Evolutionary conservation across 2,113 vertebrate genomes (phyloP).

Genomic region (Rhinopomastus cyanomelas): DNA sequence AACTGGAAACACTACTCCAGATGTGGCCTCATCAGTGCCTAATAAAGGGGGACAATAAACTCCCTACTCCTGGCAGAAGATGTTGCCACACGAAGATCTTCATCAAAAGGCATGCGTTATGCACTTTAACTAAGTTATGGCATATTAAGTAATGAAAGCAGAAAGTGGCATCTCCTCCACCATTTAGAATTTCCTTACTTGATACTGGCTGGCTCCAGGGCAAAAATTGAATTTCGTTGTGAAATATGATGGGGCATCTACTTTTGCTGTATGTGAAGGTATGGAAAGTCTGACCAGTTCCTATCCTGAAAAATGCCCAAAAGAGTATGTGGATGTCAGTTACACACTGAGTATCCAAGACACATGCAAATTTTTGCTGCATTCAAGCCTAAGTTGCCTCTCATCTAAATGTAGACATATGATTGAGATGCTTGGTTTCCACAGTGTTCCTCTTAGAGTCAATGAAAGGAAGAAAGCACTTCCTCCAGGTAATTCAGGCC

Average conservation of each 20-base stretch:
- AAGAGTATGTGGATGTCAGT: neutral
- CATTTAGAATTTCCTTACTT: neutral
- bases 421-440: constrained; percentile 5
- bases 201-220: neutral
- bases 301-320: neutral
- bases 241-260: neutral
- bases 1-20: too few relatives aligned
- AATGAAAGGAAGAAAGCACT: neutral
- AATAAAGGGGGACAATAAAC: too few relatives aligned
- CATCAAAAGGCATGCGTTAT: neutral
- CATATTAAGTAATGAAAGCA: neutral
- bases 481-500: constrained; percentile 14
- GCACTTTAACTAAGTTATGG: neutral
- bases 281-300: neutral
- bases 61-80: too few relatives aligned
- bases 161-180: neutral
- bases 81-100: neutral
- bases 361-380: neutral
- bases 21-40: too few relatives aligned
- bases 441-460: neutral
- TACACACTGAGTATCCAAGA: neutral
- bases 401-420: neutral
- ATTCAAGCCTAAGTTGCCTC: neutral
- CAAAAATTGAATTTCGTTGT: neutral
- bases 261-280: neutral